phyloP scores from a whole-genome alignment of 2,888 invertebrate species.

The Agrilus mali region DNA sequence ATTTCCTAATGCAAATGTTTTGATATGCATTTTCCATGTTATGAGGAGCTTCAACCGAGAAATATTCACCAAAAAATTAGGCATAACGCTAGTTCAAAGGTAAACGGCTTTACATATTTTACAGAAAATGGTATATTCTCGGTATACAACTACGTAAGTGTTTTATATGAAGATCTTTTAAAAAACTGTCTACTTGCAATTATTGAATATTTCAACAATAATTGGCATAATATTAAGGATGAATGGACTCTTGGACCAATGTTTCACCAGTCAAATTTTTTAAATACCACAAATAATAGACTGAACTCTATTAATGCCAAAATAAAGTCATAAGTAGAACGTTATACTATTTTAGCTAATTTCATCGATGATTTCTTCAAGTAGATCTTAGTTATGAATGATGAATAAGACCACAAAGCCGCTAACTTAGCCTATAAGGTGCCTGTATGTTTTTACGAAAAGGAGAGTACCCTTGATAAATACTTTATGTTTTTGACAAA shows the following conservation, averaged over 20 bases:
- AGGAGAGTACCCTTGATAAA: constrained; percentile 1
- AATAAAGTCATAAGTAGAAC: constrained; percentile 5
- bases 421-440: constrained; percentile 4
- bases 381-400: constrained; percentile 4
- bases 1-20: too few species aligned
- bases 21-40: too few species aligned
- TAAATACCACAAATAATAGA: constrained; percentile 12
- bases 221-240: constrained; percentile 10
- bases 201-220: constrained; percentile 10
- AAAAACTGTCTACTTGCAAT: constrained; percentile 4
- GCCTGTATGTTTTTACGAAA: constrained; percentile 6
- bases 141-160: too few species aligned
- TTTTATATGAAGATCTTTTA: constrained; percentile 4
- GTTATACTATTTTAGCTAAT: too few species aligned
- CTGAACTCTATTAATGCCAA: constrained; percentile 9
- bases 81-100: too few species aligned
- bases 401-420: constrained; percentile 10
- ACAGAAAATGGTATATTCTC: too few species aligned
- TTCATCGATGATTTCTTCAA: constrained; percentile 7
- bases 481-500: constrained; percentile 2
- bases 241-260: constrained; percentile 9
- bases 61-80: too few species aligned
- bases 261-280: constrained; percentile 7
- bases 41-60: too few species aligned
- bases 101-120: too few species aligned